Evolutionary conservation across 1,140 invertebrate genomes (phyloP).

Genomic region (Scaptomyza hsui): DNA sequence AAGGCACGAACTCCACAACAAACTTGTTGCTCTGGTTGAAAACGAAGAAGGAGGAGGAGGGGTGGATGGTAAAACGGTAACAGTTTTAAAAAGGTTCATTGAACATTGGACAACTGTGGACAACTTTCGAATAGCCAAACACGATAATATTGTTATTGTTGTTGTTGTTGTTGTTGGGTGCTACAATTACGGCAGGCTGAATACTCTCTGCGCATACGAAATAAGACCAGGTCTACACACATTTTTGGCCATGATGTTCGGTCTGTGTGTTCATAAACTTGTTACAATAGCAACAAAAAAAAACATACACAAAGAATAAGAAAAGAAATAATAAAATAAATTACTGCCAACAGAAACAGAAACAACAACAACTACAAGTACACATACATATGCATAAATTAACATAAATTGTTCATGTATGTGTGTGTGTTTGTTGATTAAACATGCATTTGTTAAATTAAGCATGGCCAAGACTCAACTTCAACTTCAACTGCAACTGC

Average conservation of each 20-base stretch:
- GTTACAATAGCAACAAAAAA: slow-evolving; percentile 12
- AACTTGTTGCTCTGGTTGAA: slow-evolving; percentile 2
- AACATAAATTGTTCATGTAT: slow-evolving; percentile 27
- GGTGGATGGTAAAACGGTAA: slow-evolving; percentile 30
- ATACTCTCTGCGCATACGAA: slow-evolving; percentile 15
- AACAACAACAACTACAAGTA: slow-evolving; percentile 4
- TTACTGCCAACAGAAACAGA: slow-evolving; percentile 1
- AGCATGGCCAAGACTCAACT: slow-evolving; percentile 35
- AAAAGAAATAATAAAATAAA: slow-evolving; percentile 14
- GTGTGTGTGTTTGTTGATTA: slow-evolving; percentile 33
- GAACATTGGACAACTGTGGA: slow-evolving; percentile 40
- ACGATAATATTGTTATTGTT: slow-evolving; percentile 4
- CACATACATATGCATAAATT: slow-evolving; percentile 35
- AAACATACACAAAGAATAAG: not conserved
- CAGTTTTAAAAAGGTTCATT: slow-evolving; percentile 50
- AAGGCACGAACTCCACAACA: slow-evolving; percentile 40
- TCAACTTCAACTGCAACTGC: not conserved
- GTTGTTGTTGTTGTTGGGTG: slow-evolving; percentile 22
- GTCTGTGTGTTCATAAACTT: slow-evolving; percentile 28
- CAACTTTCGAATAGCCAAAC: slow-evolving; percentile 47
- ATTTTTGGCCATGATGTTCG: slow-evolving; percentile 40
- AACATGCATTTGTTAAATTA: slow-evolving; percentile 61
- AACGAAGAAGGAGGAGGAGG: not conserved
- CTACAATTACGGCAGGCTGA: slow-evolving; percentile 34
- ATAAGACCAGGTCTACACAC: slow-evolving; percentile 11